These are phyloP conservation scores for Leptoteleia sp. DNA, from an alignment of 1,140 invertebrate species.

Conservation along the genomic window DNA sequence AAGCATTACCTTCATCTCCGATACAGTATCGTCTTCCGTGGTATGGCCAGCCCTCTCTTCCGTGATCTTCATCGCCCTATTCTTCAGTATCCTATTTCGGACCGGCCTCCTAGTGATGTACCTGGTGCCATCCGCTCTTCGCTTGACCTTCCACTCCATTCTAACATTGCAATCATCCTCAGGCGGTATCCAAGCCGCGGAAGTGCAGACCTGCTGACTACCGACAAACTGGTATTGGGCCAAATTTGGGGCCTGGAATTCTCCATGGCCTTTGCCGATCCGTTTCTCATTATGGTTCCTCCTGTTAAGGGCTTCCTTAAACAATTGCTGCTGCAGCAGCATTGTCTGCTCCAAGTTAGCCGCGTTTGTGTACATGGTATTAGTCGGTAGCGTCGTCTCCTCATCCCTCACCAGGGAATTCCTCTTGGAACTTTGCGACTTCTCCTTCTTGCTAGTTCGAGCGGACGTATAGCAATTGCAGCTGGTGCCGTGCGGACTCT, in stretches of 20 bases:
- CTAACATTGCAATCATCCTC: conserved; percentile 78
- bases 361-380: conserved; percentile 88
- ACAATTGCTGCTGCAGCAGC: conserved; percentile 86
- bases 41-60: conserved; percentile 88
- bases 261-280: conserved; percentile 70
- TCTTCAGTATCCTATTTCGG: conserved; percentile 86
- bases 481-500: conserved; percentile 46
- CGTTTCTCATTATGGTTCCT: conserved; percentile 74
- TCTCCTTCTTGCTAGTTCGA: conserved; percentile 64
- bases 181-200: conserved; percentile 69
- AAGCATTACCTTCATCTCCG: conserved; percentile 86
- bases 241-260: conserved; percentile 82
- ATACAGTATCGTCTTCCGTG: conserved; percentile 91
- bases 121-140: conserved; percentile 88
- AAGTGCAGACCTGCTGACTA: conserved; percentile 81
- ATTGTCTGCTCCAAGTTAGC: conserved; percentile 88
- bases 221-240: conserved; percentile 84
- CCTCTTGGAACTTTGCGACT: conserved; percentile 66
- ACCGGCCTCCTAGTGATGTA: conserved; percentile 89
- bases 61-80: conserved; percentile 85
- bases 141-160: conserved; percentile 92
- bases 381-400: conserved; percentile 72
- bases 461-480: conserved; percentile 74
- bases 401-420: conserved; percentile 70
- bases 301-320: conserved; percentile 82